Base-by-base conservation (phyloP, 2,888 invertebrate genomes). In the Stenoptilia bipunctidactyla region DNA sequence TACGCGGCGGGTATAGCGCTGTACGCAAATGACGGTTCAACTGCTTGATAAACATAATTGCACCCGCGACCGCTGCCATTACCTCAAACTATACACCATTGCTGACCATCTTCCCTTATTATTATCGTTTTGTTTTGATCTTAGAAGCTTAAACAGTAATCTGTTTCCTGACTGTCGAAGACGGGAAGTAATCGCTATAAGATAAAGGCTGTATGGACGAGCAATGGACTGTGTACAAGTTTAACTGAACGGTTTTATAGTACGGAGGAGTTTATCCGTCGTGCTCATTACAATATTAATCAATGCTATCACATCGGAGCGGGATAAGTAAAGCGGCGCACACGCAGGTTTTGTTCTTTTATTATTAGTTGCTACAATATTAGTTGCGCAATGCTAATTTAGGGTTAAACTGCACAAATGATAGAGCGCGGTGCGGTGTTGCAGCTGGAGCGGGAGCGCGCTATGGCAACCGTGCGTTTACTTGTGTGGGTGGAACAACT, bases 271-370 rank as follows among this genome's bases (percentile, higher is more conserved):
- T 54, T 52, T 59, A 58, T 60, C 49, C 62, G 55, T 64, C 56
- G 62, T 57, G 60, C 71, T 77, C 75, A 77, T 79, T 76, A 76
- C 64, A 73, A 73, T 76, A 76, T 76, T 76, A 77, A 76, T 77
- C 68, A 75, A 72, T 70, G 71, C 66, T 62, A 56, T 68, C 66
- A 65, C 64, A 67, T 69, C 48, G 45, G 45, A 20, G 45, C 15
- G 35, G 20, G 35, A 13, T 30, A 30, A 30, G 12, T 30, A 30
- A 30, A n/a, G n/a, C 14, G 34, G 34, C 34, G 36, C 15, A n/a
- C 25, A 15, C 13, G 20, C 39, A 20, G 36, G 27, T 13, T 4
- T 12, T 10, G 30, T 10, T 25, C n/a, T n/a, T 20, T 20, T 20
- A 20, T 20, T 20, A 8, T 8, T 20, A 20, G 13, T 35, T 4